Base-by-base conservation (phyloP, 1,140 invertebrate species). In the Lerema accius region DNA sequence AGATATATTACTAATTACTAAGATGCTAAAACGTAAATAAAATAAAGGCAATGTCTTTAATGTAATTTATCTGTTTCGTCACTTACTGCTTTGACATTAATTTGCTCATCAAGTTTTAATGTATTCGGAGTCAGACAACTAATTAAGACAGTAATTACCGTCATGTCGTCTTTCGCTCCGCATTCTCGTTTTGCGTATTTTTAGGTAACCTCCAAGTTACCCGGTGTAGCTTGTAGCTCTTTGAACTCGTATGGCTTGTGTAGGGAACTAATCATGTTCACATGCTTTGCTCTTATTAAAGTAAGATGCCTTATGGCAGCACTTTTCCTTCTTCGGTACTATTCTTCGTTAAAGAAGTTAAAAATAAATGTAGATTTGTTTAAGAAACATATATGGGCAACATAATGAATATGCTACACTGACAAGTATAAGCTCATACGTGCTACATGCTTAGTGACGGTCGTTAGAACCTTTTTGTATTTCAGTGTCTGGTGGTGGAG, bases 81-180 rank as follows among this genome's bases (percentile, higher is more conserved):
- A 43, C 14, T 17, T 17, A 43, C 15, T 46, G 15, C 43, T 46
- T 46, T 46, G 4, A 32, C 43, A 46, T 46, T 46, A 46, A 46
- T 46, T 46, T 11, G 23, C 17, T 23, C 43, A 46, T 46, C 19
- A 46, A 46, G 10, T 23, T 46, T 23, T 23, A 46, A 46, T 46
- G 43, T 46, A 46, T 46, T 23, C 43, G 9, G 43, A 46, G 19
- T 46, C 43, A 46, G 43, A 19, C 43, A 46, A 46, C 17, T 46
- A 46, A 46, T 46, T 46, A 17, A 26, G 19, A 11, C 17, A 23
- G 9, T 46, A 46, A 46, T 46, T 46, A 46, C 19, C 43, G n/a
- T 26, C 6, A 19, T 16, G 15, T 46, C 15, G 37, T 40, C n/a
- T 40, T n/a, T 6, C 13, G 13, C 13, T 1, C 13, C 9, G 4